Evolutionary conservation across 2,113 vertebrate species (phyloP), one percentile per base, ranked within the genome.

Genomic region (Siphamia tubifer): DNA sequence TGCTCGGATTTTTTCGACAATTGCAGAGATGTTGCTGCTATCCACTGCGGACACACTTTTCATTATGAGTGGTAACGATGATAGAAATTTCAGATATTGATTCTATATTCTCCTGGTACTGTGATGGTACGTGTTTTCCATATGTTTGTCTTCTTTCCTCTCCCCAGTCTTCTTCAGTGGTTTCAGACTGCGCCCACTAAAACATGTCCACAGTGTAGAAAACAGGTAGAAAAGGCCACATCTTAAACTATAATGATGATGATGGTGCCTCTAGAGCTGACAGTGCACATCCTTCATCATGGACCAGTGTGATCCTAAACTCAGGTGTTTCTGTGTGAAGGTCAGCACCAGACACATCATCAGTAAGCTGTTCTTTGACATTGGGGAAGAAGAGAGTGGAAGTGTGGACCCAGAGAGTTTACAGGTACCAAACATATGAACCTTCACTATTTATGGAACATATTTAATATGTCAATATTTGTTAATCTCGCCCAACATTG

Each of bases 1-100:
- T 99, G 96, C 74, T 96, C 96, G 0, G 96, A 98, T 48, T 96
- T 95, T 82, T 98, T 99, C 78, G 96, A 98, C 65, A 92, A 96
- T 57, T 89, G 89, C 2, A 93, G 74, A 58, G 96, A 98, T 77
- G 94, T 98, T 54, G 93, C 96, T 23, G 96, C 97, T 24, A 95
- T 97, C 77, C 94, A 94, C 34, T 98, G 97, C 68, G 97, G 97
- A 21, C 97, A 98, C 88, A 98, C 94, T 5, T 98, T 98, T 76
- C 96, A 98, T 68, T 82, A 89, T 55, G 89, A 88, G 9, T 99
- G 97, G 97, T 98, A 84, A 69, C 8, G 1, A 9, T 0, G 24
- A 9, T 3, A 10, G 0, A 40, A 6, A 32, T 8, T n/a, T 36
- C 17, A 28, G 2, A 24, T 15, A n/a, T 27, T 19, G 1, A 36